These are phyloP conservation scores for Craterocephalus amniculus DNA, from an alignment of 2,797 vertebrate species.

Conservation along the genomic window DNA sequence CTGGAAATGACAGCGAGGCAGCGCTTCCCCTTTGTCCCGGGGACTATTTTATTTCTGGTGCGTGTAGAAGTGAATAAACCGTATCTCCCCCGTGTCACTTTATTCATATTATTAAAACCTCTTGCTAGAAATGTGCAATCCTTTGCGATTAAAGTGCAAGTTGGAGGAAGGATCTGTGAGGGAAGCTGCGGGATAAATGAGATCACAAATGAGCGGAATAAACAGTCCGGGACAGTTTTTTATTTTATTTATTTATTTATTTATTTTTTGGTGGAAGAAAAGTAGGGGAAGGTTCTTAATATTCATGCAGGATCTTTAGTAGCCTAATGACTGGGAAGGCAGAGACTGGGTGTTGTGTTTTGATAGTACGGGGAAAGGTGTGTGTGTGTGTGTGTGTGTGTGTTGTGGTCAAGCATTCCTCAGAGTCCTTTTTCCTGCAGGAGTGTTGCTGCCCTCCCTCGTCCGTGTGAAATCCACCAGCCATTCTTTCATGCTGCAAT, in stretches of 20 bases:
- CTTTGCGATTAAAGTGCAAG: too few species aligned
- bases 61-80: background rate
- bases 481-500: conserved; percentile 50
- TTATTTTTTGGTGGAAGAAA: conserved; percentile 23
- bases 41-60: background rate
- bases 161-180: too few species aligned
- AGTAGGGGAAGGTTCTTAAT: conserved; percentile 6
- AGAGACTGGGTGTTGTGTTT: conserved; percentile 34
- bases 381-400: background rate
- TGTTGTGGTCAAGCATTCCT: conserved; percentile 60
- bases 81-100: too few species aligned
- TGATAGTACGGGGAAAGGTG: background rate
- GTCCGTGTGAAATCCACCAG: conserved; percentile 33
- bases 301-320: conserved; percentile 49
- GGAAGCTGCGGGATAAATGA: too few species aligned
- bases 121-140: too few species aligned
- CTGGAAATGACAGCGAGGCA: conserved; percentile 23
- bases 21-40: conserved; percentile 29
- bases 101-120: background rate
- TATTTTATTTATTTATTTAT: conserved; percentile 12
- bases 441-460: conserved; percentile 63
- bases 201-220: too few species aligned
- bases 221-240: conserved; percentile 8
- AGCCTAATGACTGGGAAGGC: background rate
- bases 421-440: conserved; percentile 69